Evolutionary conservation across 1,140 invertebrate species (phyloP).

Genomic region (Zaprionus tsacasi): DNA sequence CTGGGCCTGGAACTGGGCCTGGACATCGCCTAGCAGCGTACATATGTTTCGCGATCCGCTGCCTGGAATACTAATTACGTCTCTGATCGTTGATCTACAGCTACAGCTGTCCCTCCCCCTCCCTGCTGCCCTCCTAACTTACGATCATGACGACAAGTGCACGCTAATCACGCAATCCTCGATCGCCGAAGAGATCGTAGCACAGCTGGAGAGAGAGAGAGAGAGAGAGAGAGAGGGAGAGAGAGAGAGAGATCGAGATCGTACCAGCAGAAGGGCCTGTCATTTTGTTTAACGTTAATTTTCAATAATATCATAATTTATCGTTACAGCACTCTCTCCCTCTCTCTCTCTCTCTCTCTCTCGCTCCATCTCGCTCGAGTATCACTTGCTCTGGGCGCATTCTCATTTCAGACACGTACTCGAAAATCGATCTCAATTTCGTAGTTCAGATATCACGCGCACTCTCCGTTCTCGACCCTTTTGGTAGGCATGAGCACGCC

Average conservation of each 20-base stretch:
- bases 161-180: slow-evolving; percentile 50
- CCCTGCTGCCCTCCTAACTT: slow-evolving; percentile 32
- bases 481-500: slow-evolving; percentile 38
- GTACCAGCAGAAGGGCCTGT: slow-evolving; percentile 39
- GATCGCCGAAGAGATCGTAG: too few relatives aligned
- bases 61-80: slow-evolving; percentile 73
- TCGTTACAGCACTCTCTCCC: slow-evolving; percentile 54
- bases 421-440: slow-evolving; percentile 79
- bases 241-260: background rate
- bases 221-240: background rate
- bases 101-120: background rate
- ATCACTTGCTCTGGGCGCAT: slow-evolving; percentile 21
- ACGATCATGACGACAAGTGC: slow-evolving; percentile 63
- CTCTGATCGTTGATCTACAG: slow-evolving; percentile 3
- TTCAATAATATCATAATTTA: slow-evolving; percentile 82
- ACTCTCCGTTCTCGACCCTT: slow-evolving; percentile 27
- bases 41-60: slow-evolving; percentile 70
- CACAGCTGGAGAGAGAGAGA: background rate
- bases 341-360: background rate
- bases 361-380: background rate
- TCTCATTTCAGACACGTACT: slow-evolving; percentile 65
- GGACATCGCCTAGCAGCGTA: slow-evolving; percentile 39
- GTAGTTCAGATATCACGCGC: slow-evolving; percentile 81
- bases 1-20: slow-evolving; percentile 4
- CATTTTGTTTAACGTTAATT: slow-evolving; percentile 74